Evolutionary conservation across 2,113 vertebrate genomes (phyloP), one percentile per base, ranked within the genome.

Genomic region (Amphilophus citrinellus): DNA sequence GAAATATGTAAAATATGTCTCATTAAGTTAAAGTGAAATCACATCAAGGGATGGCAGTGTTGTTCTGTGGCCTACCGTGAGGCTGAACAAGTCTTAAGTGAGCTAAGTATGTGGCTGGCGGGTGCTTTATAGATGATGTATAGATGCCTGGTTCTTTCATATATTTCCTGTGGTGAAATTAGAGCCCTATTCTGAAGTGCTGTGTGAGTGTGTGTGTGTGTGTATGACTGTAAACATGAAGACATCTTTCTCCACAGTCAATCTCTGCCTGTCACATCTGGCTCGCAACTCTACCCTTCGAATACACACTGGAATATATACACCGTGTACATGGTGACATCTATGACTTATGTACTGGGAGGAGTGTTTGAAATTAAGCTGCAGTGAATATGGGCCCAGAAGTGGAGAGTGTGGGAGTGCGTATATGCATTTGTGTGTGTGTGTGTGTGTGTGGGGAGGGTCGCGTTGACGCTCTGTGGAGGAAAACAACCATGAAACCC

Each of bases 241-340:
- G 88, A 85, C 85, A 96, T 88, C 88, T 93, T 91, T 93, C 94
- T 94, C 90, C 88, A 92, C 92, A 95, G 91, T 94, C 91, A 96
- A 95, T 95, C 96, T 94, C 92, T 94, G 79, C 93, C 94, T 96
- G 94, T 97, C 96, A 96, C 93, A 96, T 95, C 93, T 96, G 90
- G 87, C 97, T 96, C 89, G 94, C 95, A 97, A 97, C 96, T 95
- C 96, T 92, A 95, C 93, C 90, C 85, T 92, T 96, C 95, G 96
- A 96, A 96, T 96, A 93, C 95, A 95, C 90, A 88, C 85, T 88
- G 92, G 89, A 91, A 93, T 92, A 93, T 93, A 94, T 91, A 95
- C 92, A 94, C 80, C 9, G 58, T 24, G 62, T 85, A 89, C 80
- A 90, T 77, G 91, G 84, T 93, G 91, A 93, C 92, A 94, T 90